phyloP scores from a whole-genome alignment of 2,888 invertebrate species.

The Drosophila prolongata region DNA sequence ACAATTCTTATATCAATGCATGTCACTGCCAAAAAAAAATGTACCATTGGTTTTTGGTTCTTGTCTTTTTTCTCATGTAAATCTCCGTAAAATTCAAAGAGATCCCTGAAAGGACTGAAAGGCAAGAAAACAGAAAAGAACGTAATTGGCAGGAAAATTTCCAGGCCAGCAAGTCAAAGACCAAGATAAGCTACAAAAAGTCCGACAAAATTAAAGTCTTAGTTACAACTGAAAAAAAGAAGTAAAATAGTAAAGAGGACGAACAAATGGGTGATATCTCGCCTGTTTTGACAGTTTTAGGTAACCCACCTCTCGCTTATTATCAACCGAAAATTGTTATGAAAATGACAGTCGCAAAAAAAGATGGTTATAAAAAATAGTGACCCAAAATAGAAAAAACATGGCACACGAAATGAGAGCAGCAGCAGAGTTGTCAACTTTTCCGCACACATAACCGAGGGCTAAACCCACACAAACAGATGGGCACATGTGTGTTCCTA shows the following conservation, averaged over 20 bases:
- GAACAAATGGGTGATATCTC: not conserved
- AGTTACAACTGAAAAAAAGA: not conserved
- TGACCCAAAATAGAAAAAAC: constrained; percentile 33
- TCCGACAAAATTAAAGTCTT: constrained; percentile 3
- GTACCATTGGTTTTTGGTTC: not conserved
- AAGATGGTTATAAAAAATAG: constrained; percentile 18
- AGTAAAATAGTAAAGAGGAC: not conserved
- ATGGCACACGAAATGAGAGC: constrained; percentile 34
- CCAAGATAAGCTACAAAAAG: constrained; percentile 2
- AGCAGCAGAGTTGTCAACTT: constrained; percentile 36
- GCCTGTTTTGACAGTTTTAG: constrained; percentile 9
- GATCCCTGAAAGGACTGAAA: constrained; percentile 3
- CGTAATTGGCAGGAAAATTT: constrained; percentile 21
- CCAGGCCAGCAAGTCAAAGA: constrained; percentile 6
- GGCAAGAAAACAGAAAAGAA: not conserved
- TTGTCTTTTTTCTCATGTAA: not conserved
- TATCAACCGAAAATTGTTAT: constrained; percentile 26
- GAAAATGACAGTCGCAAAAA: constrained; percentile 25
- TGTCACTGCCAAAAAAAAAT: no score
- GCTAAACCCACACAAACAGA: constrained; percentile 8
- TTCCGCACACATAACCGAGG: constrained; percentile 15
- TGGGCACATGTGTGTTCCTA: constrained; percentile 13
- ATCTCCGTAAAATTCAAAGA: not conserved
- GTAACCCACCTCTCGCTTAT: constrained; percentile 19
- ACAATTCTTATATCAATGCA: not conserved